phyloP scores from a whole-genome alignment of 2,797 vertebrate genomes.

The Notoglanidium macrostoma region DNA sequence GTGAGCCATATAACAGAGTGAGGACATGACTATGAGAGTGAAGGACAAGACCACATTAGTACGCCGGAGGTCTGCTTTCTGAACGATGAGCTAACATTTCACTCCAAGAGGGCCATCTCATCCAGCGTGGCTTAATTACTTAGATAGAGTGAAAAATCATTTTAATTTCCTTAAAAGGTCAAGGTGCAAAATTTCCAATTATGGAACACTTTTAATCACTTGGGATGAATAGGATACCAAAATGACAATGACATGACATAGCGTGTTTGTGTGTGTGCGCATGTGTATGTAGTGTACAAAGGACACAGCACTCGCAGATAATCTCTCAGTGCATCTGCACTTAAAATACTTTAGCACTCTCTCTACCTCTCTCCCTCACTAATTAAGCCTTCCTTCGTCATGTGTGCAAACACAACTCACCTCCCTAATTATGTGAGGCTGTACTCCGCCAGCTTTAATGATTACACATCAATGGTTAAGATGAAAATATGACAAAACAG shows the following conservation, averaged over 20 bases:
- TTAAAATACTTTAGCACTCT: background rate
- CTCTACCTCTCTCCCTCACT: background rate
- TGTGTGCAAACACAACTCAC: conserved; percentile 32
- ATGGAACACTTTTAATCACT: conserved; percentile 55
- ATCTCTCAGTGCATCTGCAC: background rate
- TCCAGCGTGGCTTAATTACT: conserved; percentile 53
- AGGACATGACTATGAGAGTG: background rate
- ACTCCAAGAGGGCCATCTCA: conserved; percentile 16
- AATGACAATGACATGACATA: conserved; percentile 34
- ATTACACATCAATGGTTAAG: conserved; percentile 25
- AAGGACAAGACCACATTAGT: conserved; percentile 6
- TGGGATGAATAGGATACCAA: conserved; percentile 33
- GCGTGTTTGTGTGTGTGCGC: background rate
- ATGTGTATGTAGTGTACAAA: background rate
- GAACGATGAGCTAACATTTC: conserved; percentile 50
- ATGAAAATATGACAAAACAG: conserved; percentile 32
- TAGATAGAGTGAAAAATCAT: conserved; percentile 45
- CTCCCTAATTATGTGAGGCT: conserved; percentile 29
- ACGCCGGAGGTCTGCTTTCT: background rate
- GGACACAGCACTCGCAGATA: background rate
- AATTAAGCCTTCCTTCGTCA: background rate
- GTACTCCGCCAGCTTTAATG: conserved; percentile 16
- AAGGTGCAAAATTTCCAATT: conserved; percentile 53
- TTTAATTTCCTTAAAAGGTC: conserved; percentile 56
- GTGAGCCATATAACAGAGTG: background rate